Conservation (phyloP, 2,888 invertebrate species). For the Drosophila peninsularis region DNA sequence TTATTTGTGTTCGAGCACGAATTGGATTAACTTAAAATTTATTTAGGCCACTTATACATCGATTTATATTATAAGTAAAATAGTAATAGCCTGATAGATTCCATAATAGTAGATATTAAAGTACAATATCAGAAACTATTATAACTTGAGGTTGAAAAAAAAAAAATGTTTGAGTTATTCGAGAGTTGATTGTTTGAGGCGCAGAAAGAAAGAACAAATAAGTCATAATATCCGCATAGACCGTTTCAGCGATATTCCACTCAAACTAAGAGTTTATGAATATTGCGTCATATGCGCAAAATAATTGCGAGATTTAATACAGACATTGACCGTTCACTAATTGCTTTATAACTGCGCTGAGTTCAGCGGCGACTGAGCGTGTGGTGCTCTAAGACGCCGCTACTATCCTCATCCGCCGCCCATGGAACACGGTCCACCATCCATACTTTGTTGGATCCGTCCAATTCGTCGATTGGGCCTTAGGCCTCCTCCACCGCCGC, state of each 20-base stretch:
- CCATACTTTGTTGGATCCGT: slow-evolving; percentile 49
- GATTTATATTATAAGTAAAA: background rate
- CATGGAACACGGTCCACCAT: slow-evolving; percentile 38
- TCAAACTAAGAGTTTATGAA: slow-evolving; percentile 52
- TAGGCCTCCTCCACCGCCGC: slow-evolving; percentile 60
- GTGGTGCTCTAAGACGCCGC: slow-evolving; percentile 29
- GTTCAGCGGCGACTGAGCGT: slow-evolving; percentile 34
- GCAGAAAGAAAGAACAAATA: slow-evolving; percentile 11
- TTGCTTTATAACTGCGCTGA: slow-evolving; percentile 1
- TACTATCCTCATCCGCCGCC: slow-evolving; percentile 66
- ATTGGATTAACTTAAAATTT: background rate
- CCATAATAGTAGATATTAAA: background rate
- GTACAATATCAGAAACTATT: background rate
- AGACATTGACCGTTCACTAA: slow-evolving; percentile 3
- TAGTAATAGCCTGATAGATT: background rate
- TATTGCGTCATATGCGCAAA: slow-evolving; percentile 54
- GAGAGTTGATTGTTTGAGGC: slow-evolving; percentile 10
- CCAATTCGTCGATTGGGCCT: slow-evolving; percentile 72
- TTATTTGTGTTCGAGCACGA: background rate
- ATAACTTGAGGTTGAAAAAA: background rate
- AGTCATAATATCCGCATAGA: slow-evolving; percentile 6
- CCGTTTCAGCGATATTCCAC: slow-evolving; percentile 52
- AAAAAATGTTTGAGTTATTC: background rate
- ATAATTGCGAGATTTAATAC: slow-evolving; percentile 18
- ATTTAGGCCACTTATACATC: background rate